Evolutionary conservation across 2,113 vertebrate species (phyloP), one percentile per base, ranked within the genome.

Genomic region (Austrofundulus limnaeus): DNA sequence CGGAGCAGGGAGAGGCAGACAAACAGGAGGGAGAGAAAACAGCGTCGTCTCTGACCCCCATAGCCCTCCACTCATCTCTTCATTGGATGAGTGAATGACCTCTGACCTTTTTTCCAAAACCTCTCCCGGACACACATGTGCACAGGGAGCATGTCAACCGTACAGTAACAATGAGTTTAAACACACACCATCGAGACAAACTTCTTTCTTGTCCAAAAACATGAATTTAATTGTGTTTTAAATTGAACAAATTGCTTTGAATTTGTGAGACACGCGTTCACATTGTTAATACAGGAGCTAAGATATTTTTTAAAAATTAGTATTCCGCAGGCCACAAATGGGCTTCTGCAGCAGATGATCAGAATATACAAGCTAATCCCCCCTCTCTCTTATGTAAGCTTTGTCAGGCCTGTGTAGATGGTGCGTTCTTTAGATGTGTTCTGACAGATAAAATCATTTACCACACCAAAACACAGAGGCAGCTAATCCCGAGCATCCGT

Each of bases 21-120:
- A 70, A 84, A 84, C 77, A 64, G 65, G 57, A 53, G 63, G 70
- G 60, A 75, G 57, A 77, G 67, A 85, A 78, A 81, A 80, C 62
- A 84, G 72, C 49, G 46, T 61, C 80, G 84, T 82, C 80, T 70
- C 65, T 84, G 80, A 89, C 87, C 87, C 78, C 72, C 81, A 89
- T 85, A 75, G 88, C 71, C 74, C 66, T 78, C 83, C 74, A 84
- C 82, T 90, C 85, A 89, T 88, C 82, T 88, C 78, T 84, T 80
- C 86, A 90, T 70, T 84, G 86, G 83, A 81, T 49, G 62, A 87
- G 73, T 55, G 72, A 75, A 66, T 80, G 83, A 90, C 89, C 89
- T 76, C 52, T 79, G 83, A 83, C 80, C 78, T 47, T 55, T 67
- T 75, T 82, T 88, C 85, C 85, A 80, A n/a, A 77, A 84, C 70